Percentiles rank a stretch among this genome's conserved stretches.
Evolutionary conservation across 37 sponge, comb jelly and placozoan species (phyloP).

Genomic region (Beroe forskalii): DNA sequence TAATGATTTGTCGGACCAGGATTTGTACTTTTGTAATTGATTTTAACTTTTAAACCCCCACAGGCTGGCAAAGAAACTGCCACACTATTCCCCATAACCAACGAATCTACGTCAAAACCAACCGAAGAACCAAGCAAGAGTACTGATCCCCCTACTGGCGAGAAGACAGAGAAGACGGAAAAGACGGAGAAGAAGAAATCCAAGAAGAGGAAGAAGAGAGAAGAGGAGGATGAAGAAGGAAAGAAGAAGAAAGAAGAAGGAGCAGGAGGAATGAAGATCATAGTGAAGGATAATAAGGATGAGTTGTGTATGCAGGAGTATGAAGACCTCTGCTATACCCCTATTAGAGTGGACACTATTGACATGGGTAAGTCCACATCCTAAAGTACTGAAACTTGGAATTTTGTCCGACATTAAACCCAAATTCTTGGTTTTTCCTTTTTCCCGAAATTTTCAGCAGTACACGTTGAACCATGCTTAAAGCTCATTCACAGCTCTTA

Average conservation of each 20-base stretch:
- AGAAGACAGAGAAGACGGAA: background rate
- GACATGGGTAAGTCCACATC: constrained; percentile 59
- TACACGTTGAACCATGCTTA: too few relatives aligned
- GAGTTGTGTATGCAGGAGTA: constrained; percentile 57
- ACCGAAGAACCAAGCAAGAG: background rate
- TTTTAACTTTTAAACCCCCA: background rate
- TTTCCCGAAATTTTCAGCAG: background rate
- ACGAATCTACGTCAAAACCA: background rate
- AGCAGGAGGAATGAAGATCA: background rate
- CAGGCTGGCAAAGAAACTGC: background rate
- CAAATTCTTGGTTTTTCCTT: background rate
- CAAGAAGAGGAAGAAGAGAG: background rate
- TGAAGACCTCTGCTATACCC: constrained; percentile 54
- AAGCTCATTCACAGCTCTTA: too few relatives aligned
- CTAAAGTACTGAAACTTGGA: background rate
- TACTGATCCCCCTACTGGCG: too few relatives aligned
- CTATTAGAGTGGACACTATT: constrained; percentile 57
- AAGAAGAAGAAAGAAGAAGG: constrained; percentile 42
- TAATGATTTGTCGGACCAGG: too few relatives aligned
- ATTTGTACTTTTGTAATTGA: background rate
- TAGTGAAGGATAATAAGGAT: constrained; percentile 30
- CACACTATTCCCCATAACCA: background rate
- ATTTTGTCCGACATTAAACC: background rate
- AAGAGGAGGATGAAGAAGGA: background rate
- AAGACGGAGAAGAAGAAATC: background rate